Evolutionary conservation across 1,140 invertebrate genomes (phyloP).

Genomic region (Megalopta genalis): DNA sequence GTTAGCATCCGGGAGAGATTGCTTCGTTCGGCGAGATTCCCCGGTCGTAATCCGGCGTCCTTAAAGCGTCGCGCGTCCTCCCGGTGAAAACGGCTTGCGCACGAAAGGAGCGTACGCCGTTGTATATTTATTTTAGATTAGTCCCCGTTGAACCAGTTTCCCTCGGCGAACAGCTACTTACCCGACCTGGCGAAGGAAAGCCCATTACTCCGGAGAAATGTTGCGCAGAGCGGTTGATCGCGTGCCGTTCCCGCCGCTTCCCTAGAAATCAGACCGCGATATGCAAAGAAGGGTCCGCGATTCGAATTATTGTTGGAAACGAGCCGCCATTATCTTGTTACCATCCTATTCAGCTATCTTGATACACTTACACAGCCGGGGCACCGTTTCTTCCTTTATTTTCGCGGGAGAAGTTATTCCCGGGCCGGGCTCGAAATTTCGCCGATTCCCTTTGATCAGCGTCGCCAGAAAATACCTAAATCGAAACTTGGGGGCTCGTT

Average conservation of each 20-base stretch:
- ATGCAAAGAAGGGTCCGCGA: neutral
- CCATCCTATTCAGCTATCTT: neutral
- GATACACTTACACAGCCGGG: neutral
- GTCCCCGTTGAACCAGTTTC: slow-evolving; percentile 24
- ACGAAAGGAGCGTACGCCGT: neutral
- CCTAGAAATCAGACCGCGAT: no score
- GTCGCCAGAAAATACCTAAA: neutral
- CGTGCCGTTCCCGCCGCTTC: no score
- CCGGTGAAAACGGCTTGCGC: neutral
- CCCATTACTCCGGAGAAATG: no score
- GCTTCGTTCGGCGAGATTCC: neutral
- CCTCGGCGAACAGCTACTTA: slow-evolving; percentile 12
- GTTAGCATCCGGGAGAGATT: neutral
- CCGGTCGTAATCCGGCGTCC: slow-evolving; percentile 20
- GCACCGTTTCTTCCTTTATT: neutral
- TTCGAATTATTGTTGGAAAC: slow-evolving; percentile 4
- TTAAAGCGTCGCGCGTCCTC: neutral
- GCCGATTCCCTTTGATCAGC: slow-evolving; percentile 17
- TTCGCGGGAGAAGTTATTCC: neutral
- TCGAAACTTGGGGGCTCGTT: slow-evolving; percentile 5
- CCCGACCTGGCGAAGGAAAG: neutral
- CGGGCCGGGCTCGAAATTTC: neutral
- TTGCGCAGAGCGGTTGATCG: no score
- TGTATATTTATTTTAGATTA: slow-evolving; percentile 48
- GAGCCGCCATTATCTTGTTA: slow-evolving; percentile 9